Conservation (phyloP, 2,888 invertebrate species). For the Aquatica leii region DNA sequence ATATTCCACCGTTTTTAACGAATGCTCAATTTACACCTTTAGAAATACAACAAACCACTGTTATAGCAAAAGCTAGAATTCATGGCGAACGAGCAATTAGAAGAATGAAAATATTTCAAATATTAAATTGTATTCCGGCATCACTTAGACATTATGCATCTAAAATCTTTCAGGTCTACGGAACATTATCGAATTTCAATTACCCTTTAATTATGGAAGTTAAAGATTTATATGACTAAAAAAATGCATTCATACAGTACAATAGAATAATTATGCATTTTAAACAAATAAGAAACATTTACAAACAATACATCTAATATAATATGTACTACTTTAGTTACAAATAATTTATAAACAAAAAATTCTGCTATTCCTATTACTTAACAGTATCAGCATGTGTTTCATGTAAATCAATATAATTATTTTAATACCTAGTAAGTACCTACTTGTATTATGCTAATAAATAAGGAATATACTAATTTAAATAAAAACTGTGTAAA, state of each 20-base stretch:
- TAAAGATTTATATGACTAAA: constrained; percentile 2
- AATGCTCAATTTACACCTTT: constrained; percentile 37
- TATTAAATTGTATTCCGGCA: not conserved
- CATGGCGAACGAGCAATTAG: constrained; percentile 44
- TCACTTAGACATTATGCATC: not conserved
- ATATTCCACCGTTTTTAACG: constrained; percentile 43
- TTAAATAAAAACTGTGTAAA: too few species aligned
- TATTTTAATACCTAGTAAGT: too few species aligned
- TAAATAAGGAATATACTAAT: too few species aligned
- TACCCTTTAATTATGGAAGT: constrained; percentile 23
- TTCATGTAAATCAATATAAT: not conserved
- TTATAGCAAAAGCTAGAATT: constrained; percentile 42
- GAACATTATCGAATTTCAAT: constrained; percentile 3
- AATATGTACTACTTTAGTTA: too few species aligned
- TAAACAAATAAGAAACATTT: not conserved
- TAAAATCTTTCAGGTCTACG: constrained; percentile 14
- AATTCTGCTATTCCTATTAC: not conserved
- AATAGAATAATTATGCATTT: not conserved
- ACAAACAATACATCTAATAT: too few species aligned
- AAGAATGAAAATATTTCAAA: constrained; percentile 38
- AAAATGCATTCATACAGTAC: not conserved
- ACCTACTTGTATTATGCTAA: too few species aligned
- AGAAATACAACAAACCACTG: constrained; percentile 38
- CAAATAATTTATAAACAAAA: too few species aligned
- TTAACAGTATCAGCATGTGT: not conserved